Evolutionary conservation across 2,888 invertebrate genomes (phyloP).

Genomic region (Deilephila elpenor): DNA sequence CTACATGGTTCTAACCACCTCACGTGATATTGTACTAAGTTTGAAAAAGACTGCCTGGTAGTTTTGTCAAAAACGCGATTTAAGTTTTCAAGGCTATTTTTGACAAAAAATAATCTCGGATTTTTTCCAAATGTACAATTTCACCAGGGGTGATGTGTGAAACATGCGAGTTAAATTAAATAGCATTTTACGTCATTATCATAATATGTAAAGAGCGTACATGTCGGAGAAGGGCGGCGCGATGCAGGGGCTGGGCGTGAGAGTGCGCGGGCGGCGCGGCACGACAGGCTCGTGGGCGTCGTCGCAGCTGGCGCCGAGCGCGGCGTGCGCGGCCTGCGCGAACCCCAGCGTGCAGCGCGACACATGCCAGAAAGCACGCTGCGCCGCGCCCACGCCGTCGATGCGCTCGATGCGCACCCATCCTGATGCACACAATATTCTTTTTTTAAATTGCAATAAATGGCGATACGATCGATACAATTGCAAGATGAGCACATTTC

Average conservation of each 20-base stretch:
- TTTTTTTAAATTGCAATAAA: neutral
- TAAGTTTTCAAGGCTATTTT: too few species aligned
- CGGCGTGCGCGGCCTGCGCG: constrained; percentile 54
- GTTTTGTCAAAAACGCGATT: too few species aligned
- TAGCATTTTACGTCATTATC: too few species aligned
- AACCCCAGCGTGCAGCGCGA: constrained; percentile 64
- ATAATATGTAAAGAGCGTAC: constrained; percentile 43
- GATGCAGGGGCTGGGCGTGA: constrained; percentile 49
- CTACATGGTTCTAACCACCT: too few species aligned
- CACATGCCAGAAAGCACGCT: constrained; percentile 71
- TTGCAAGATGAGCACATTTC: too few species aligned
- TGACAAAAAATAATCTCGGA: too few species aligned
- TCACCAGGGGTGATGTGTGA: too few species aligned
- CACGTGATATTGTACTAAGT: too few species aligned
- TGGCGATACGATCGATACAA: neutral
- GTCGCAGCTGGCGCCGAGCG: constrained; percentile 41
- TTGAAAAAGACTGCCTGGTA: too few species aligned
- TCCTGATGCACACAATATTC: constrained; percentile 47
- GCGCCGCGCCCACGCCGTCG: constrained; percentile 60
- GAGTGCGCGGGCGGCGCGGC: constrained; percentile 60
- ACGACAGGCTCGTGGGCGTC: constrained; percentile 57
- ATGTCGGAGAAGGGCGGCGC: constrained; percentile 57
- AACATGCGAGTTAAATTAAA: too few species aligned
- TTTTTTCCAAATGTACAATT: too few species aligned
- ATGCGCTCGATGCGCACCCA: constrained; percentile 80